Percentiles rank a stretch among this genome's conserved stretches.
Conservation (phyloP, 1,140 invertebrate species). For the Periplaneta americana region DNA sequence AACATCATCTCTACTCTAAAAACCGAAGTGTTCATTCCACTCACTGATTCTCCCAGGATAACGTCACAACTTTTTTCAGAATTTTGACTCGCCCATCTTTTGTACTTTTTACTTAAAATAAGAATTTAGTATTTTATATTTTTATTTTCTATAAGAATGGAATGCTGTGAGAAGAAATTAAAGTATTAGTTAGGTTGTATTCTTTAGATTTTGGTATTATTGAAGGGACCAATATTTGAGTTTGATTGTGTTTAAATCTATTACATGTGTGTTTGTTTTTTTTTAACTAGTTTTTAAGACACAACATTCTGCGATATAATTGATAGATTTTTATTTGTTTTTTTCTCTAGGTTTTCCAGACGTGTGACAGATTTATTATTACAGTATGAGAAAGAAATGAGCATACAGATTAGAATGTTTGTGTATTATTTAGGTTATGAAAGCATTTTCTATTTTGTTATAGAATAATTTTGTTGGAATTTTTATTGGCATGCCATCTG, state of each 20-base stretch:
- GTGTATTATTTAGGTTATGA: no score
- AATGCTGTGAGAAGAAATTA: not conserved
- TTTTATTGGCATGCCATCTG: no score
- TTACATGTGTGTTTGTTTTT: no score
- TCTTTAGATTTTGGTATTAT: not conserved
- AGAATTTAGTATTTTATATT: not conserved
- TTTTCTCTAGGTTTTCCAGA: no score
- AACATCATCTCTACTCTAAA: not conserved
- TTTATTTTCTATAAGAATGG: not conserved
- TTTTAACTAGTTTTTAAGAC: no score
- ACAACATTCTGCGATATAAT: no score
- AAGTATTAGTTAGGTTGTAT: not conserved
- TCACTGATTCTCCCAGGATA: not conserved
- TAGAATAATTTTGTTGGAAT: no score
- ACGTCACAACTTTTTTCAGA: not conserved
- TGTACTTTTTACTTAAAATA: not conserved
- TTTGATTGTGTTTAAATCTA: not conserved
- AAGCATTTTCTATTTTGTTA: no score
- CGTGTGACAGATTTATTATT: no score
- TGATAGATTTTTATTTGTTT: no score
- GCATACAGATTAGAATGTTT: no score
- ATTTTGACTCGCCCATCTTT: not conserved
- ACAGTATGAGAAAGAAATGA: no score
- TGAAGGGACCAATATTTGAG: not conserved
- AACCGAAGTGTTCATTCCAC: not conserved